Evolutionary conservation across 2,797 vertebrate species (phyloP), one percentile per base, ranked within the genome.

Genomic region (Hirundo rustica): DNA sequence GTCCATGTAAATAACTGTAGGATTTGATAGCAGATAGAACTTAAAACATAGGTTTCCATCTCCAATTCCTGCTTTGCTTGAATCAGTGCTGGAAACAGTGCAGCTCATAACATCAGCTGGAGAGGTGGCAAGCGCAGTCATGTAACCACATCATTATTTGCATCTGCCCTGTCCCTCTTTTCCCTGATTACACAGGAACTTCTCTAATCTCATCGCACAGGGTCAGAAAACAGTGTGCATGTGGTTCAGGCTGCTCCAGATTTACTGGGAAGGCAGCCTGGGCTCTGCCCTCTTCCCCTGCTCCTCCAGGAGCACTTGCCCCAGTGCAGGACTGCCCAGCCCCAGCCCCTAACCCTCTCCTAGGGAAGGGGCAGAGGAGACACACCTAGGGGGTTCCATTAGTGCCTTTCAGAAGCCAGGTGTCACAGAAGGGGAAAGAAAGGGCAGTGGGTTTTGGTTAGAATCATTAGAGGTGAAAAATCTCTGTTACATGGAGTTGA

Each of bases 11-110:
- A 70, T 92, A 91, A 86, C 74, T 58, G 73, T 73, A 54, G 71
- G 76, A 91, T 92, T 91, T 95, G 84, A 85, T 73, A 78, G 67
- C 55, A 79, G 54, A 82, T 85, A 38, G 72, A 84, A 70, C 62
- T 64, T 79, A 83, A 68, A 85, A 51, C 72, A 57, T 16, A 83
- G 64, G 66, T 84, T 96, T 89, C 72, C 54, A n/a, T 78, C 66
- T 83, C 85, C 27, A 81, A 4, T 73, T 86, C 53, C 6, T 79
- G 64, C 25, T 79, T 88, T 81, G 58, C 68, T 53, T 71, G 58
- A 84, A 25, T 81, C 26, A 32, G 66, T 71, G n/a, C 55, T 76
- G 58, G 83, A 85, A 83, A 34, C 34, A n/a, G 26, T 32, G 47
- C 21, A 19, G 81, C 78, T 62, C 42, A 5, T 36, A 21, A 36